These are phyloP conservation scores for Conus canariensis DNA, from an alignment of 2,888 invertebrate species.

Conservation along the genomic window DNA sequence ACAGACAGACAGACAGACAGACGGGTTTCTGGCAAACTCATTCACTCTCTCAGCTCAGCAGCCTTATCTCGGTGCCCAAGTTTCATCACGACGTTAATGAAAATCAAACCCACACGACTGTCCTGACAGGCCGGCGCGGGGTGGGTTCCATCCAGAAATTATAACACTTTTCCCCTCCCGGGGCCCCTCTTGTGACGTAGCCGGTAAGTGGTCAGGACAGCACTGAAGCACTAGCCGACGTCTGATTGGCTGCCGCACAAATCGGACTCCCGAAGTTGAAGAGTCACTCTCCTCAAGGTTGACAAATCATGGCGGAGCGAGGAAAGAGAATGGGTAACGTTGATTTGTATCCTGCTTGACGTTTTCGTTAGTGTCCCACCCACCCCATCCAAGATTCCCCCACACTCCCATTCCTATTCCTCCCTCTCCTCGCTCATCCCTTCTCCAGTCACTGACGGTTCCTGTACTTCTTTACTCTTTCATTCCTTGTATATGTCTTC, in stretches of 20 bases:
- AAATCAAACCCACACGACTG: neutral
- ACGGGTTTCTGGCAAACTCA: no score
- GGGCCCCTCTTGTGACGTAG: neutral
- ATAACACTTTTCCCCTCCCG: neutral
- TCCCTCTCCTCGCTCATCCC: neutral
- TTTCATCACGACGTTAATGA: neutral
- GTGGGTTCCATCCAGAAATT: neutral
- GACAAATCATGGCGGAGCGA: neutral
- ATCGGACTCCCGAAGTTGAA: neutral
- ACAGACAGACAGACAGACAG: no score
- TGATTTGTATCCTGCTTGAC: neutral
- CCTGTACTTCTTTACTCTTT: neutral
- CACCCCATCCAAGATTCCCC: no score
- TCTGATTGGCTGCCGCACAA: constrained; percentile 18
- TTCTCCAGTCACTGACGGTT: neutral
- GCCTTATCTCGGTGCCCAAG: neutral
- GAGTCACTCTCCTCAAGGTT: neutral
- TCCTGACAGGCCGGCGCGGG: neutral
- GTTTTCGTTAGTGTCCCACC: neutral
- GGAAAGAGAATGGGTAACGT: neutral
- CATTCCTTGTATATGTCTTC: neutral
- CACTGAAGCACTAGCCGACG: neutral
- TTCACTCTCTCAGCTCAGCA: no score
- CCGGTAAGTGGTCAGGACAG: constrained; percentile 7
- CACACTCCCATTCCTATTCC: no score